Percentiles rank a stretch among this genome's conserved stretches.
phyloP scores from a whole-genome alignment of 2,797 vertebrate genomes.

The Cheirogaleus major region DNA sequence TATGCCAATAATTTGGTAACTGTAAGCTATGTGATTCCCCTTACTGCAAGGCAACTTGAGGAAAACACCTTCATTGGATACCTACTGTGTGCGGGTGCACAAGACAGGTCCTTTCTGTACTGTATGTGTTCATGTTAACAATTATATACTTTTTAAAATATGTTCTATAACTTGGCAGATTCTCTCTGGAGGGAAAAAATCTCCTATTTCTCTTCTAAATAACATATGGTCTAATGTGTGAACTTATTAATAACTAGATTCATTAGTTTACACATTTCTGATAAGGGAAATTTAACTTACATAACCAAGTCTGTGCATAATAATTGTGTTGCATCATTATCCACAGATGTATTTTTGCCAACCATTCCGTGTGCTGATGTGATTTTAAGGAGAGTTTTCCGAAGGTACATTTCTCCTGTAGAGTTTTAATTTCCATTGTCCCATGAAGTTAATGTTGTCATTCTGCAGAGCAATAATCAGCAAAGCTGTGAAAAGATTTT shows the following conservation, averaged over 20 bases:
- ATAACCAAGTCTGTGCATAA: slow-evolving; percentile 57
- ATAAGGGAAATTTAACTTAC: slow-evolving; percentile 79
- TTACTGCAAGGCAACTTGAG: neutral
- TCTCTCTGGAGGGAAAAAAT: neutral
- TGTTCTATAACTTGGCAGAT: neutral
- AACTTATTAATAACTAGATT: slow-evolving; percentile 18
- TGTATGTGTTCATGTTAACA: neutral
- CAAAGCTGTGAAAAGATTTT: slow-evolving; percentile 75
- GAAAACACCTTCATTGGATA: neutral
- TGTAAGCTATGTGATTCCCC: neutral
- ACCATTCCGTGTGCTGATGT: slow-evolving; percentile 55
- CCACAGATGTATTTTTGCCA: slow-evolving; percentile 70
- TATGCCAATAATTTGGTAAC: neutral
- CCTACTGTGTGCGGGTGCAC: neutral
- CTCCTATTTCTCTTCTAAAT: slow-evolving; percentile 66
- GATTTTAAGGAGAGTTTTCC: slow-evolving; percentile 75
- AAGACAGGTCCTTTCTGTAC: neutral
- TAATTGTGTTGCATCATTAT: slow-evolving; percentile 64
- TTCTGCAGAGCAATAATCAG: slow-evolving; percentile 75
- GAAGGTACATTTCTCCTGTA: slow-evolving; percentile 70
- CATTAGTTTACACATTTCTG: slow-evolving; percentile 46
- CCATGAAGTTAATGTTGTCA: slow-evolving; percentile 78
- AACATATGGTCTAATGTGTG: slow-evolving; percentile 59
- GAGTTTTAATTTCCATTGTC: slow-evolving; percentile 84
- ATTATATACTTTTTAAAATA: neutral